Percentiles rank a stretch among this genome's conserved stretches.
These are phyloP conservation scores for Cybosia mesomella DNA, from an alignment of 2,888 invertebrate genomes.

Conservation along the genomic window DNA sequence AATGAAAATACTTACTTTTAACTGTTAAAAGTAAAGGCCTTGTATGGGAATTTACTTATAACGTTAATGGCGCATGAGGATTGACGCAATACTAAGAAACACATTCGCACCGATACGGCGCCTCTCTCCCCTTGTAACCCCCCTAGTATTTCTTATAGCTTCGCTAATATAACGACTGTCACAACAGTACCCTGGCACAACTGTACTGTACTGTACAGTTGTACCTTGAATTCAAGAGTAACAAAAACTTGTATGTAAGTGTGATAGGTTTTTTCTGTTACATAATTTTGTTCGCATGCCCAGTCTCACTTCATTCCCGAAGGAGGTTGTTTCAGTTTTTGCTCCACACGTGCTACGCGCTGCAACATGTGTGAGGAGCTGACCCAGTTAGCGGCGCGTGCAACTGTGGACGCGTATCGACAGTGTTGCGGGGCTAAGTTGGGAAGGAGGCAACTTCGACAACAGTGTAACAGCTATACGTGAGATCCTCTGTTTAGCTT, in stretches of 20 bases:
- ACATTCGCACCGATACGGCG: no score
- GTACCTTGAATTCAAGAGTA: not conserved
- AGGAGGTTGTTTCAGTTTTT: slow-evolving; percentile 12
- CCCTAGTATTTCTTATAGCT: no score
- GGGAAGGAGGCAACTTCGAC: not conserved
- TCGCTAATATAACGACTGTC: no score
- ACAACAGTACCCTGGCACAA: no score
- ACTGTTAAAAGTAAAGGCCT: no score
- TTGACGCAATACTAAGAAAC: no score
- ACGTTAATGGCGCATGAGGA: no score
- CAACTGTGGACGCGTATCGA: slow-evolving; percentile 11
- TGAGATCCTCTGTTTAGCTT: not conserved
- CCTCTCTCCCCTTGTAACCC: no score
- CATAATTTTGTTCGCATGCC: not conserved
- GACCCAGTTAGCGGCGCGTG: slow-evolving; percentile 9
- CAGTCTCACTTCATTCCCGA: not conserved
- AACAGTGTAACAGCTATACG: not conserved
- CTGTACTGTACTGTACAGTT: no score
- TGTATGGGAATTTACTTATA: no score
- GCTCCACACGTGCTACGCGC: not conserved
- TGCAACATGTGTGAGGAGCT: slow-evolving; percentile 12
- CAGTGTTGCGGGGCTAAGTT: not conserved
- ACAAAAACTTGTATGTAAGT: not conserved
- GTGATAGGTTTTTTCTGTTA: not conserved
- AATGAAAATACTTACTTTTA: no score